Percentiles rank a stretch among this genome's conserved stretches.
These are phyloP conservation scores for Agrilus cyanescens DNA, from an alignment of 2,888 invertebrate species.

Conservation along the genomic window DNA sequence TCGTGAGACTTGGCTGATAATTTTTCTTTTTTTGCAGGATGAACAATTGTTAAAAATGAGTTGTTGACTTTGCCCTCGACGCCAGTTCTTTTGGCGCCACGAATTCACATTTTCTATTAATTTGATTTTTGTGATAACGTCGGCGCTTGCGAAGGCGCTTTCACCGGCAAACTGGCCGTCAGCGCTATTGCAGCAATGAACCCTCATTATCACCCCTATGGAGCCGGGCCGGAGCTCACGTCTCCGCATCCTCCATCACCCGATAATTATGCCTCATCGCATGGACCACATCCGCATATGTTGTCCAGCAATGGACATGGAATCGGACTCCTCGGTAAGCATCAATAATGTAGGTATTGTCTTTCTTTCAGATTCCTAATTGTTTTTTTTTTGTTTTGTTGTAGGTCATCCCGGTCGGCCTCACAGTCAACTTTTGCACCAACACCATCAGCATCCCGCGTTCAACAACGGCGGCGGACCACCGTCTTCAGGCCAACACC, in stretches of 20 bases:
- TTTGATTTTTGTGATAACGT: slow-evolving; percentile 2
- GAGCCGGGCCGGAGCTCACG: slow-evolving; percentile 53
- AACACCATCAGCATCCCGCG: slow-evolving; percentile 35
- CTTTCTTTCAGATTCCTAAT: background rate
- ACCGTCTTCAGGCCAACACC: slow-evolving; percentile 36
- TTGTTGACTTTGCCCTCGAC: too few species aligned
- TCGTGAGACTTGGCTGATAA: too few species aligned
- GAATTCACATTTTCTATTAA: too few species aligned
- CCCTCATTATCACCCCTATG: slow-evolving; percentile 79
- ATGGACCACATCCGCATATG: slow-evolving; percentile 37
- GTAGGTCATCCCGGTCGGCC: slow-evolving; percentile 24
- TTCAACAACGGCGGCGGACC: slow-evolving; percentile 36
- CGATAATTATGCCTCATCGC: slow-evolving; percentile 47
- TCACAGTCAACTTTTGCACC: slow-evolving; percentile 32
- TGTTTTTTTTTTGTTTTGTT: slow-evolving; percentile 8
- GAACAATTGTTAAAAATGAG: too few species aligned
- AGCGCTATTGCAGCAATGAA: slow-evolving; percentile 76
- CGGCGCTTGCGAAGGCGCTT: slow-evolving; percentile 19
- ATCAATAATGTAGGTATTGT: background rate
- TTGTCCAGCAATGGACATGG: slow-evolving; percentile 36
- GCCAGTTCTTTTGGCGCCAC: too few species aligned
- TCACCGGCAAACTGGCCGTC: slow-evolving; percentile 75
- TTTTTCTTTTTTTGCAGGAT: too few species aligned
- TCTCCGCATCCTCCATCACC: slow-evolving; percentile 67
- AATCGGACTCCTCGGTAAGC: slow-evolving; percentile 33